Base-by-base conservation (phyloP, 1,140 invertebrate species). In the Melipona quadrifasciata region DNA sequence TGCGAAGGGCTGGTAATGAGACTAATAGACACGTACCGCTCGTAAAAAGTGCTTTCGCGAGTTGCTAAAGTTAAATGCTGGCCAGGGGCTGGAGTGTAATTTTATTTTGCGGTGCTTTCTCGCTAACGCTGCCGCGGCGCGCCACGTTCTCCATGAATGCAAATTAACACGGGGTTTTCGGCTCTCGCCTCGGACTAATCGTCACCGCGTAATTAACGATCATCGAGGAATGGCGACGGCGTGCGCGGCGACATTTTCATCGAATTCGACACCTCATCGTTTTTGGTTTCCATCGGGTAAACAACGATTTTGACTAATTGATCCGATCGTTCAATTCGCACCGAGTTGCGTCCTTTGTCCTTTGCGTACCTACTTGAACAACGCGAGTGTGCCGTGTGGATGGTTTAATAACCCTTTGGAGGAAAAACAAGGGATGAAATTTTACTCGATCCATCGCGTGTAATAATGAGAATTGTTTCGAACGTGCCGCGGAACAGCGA, bases 1-100 rank as follows among this genome's bases (percentile, higher is more conserved):
- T 11, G 53, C 34, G 70, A 72, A 73, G 72, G 88, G 84, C 83
- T 87, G 85, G 85, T 92, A 92, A 93, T 93, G 92, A 91, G 87
- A 86, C 92, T 94, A 94, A 94, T 94, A 93, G 92, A 94, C 93
- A 94, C 93, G 93, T 94, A 93, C 85, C 61, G 86, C 80, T 92
- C 92, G 91, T 93, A 93, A 94, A 94, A 93, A 92, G 71, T 51
- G 86, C 80, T 90, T 84, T 71, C 83, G 77, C 82, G 80, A 81
- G 89, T 91, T 84, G 70, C 84, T 87, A 80, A 92, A 91, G 89
- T 91, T 90, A 89, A 90, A 87, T 74, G 86, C 77, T 61, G 68
- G 70, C 39, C 17, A n/a, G 55, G 65, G 67, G 34, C 14, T 27
- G 64, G 65, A 19, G 39, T 31, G 79, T 61, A 88, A 88, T 86